A percentile compares a stretch with the other conserved stretches of the same genome.
phyloP scores from a whole-genome alignment of 2,888 invertebrate genomes.

The Nowickia ferox region DNA sequence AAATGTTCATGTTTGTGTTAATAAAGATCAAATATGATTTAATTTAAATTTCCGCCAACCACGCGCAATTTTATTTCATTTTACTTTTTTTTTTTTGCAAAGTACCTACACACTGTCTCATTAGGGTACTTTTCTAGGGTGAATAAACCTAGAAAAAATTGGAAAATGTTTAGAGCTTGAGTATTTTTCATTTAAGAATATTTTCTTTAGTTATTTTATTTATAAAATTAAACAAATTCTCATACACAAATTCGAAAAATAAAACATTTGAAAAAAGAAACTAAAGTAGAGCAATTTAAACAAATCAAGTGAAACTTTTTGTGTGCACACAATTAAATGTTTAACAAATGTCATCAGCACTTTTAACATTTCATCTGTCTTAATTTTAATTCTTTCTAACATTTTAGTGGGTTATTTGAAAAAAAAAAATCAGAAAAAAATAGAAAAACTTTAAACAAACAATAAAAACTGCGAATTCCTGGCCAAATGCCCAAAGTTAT shows the following conservation, averaged over 20 bases:
- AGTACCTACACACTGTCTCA: background rate
- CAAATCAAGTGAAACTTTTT: slow-evolving; percentile 6
- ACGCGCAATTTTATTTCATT: slow-evolving; percentile 43
- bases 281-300: slow-evolving; percentile 39
- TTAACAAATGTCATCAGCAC: slow-evolving; percentile 47
- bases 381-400: slow-evolving; percentile 13
- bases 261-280: slow-evolving; percentile 1
- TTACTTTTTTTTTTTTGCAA: slow-evolving; percentile 3
- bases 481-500: slow-evolving; percentile 50
- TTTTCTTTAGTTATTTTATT: slow-evolving; percentile 4
- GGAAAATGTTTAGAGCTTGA: background rate
- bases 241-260: background rate
- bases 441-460: background rate
- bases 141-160: slow-evolving; percentile 3
- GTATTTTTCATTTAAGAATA: background rate
- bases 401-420: slow-evolving; percentile 17
- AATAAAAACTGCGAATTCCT: slow-evolving; percentile 29
- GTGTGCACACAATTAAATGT: background rate
- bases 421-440: background rate
- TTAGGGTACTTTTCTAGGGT: slow-evolving; percentile 23
- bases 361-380: background rate
- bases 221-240: slow-evolving; percentile 2
- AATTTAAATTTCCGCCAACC: slow-evolving; percentile 60
- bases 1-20: slow-evolving; percentile 13
- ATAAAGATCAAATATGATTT: slow-evolving; percentile 32